Conservation (phyloP, 2,797 vertebrate species). For the Telmatherina bonti region DNA sequence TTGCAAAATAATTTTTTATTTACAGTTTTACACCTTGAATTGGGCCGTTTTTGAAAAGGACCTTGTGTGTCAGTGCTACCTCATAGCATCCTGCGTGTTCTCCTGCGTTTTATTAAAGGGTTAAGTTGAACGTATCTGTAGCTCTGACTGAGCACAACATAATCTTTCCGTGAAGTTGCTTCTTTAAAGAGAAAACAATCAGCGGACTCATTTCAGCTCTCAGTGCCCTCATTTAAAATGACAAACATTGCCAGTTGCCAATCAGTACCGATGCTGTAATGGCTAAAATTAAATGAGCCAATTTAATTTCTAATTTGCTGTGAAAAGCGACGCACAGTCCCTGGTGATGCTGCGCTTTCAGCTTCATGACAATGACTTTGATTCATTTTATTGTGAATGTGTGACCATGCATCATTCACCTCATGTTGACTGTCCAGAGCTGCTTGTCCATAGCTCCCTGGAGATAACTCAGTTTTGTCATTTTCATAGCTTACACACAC, state of each 20-base stretch:
- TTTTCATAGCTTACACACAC: not conserved
- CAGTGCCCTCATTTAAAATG: not conserved
- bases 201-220: not conserved
- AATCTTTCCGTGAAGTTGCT: not conserved
- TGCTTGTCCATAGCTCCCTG: slow-evolving; percentile 15
- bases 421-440: slow-evolving; percentile 17
- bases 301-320: slow-evolving; percentile 13
- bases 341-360: not conserved
- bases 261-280: slow-evolving; percentile 9
- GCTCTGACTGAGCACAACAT: not conserved
- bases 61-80: too few relatives aligned
- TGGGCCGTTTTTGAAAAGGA: too few relatives aligned
- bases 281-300: not conserved
- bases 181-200: not conserved
- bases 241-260: slow-evolving; percentile 3
- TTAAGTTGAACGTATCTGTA: not conserved
- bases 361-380: too few relatives aligned
- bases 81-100: not conserved
- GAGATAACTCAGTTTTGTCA: slow-evolving; percentile 24
- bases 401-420: slow-evolving; percentile 21
- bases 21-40: too few relatives aligned
- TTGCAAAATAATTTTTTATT: too few relatives aligned
- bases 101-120: not conserved
- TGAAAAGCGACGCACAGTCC: not conserved
- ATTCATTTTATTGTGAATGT: not conserved